Evolutionary conservation across 2,113 vertebrate genomes (phyloP).

Genomic region (Cyprinodon variegatus): DNA sequence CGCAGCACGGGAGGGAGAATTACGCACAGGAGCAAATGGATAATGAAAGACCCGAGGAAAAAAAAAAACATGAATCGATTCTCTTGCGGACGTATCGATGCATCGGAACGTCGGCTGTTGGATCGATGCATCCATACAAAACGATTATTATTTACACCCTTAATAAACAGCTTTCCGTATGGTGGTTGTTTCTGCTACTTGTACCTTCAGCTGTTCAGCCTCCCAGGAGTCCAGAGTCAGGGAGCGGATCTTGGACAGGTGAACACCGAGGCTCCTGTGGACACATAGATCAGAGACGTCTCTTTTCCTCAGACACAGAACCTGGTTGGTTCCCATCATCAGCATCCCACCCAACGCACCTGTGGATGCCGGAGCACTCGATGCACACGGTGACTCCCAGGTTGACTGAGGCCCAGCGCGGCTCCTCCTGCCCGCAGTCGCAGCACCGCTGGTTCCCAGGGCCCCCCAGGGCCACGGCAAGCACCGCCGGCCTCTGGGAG

Average conservation of each 20-base stretch:
- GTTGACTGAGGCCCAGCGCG: constrained; percentile 82
- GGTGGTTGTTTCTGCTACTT: neutral
- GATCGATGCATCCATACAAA: too few relatives aligned
- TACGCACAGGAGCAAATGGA: too few relatives aligned
- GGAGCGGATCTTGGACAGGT: constrained; percentile 82
- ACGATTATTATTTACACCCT: too few relatives aligned
- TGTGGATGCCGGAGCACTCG: constrained; percentile 82
- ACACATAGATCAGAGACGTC: neutral
- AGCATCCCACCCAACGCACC: constrained; percentile 49
- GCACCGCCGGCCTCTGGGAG: constrained; percentile 7
- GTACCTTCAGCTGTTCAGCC: constrained; percentile 80
- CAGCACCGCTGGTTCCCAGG: constrained; percentile 78
- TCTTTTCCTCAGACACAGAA: neutral
- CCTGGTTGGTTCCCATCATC: neutral
- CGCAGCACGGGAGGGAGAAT: too few relatives aligned
- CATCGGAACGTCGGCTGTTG: too few relatives aligned
- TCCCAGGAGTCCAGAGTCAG: constrained; percentile 85
- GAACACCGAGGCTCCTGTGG: constrained; percentile 81
- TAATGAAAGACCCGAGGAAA: too few relatives aligned
- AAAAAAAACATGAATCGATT: too few relatives aligned
- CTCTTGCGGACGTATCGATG: too few relatives aligned
- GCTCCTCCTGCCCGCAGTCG: constrained; percentile 79
- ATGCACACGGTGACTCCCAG: constrained; percentile 82
- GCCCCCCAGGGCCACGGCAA: constrained; percentile 65
- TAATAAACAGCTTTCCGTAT: neutral